A percentile compares a stretch with the other conserved stretches of the same genome.
phyloP scores from a whole-genome alignment of 2,888 invertebrate species.

The Epinotia ramella region DNA sequence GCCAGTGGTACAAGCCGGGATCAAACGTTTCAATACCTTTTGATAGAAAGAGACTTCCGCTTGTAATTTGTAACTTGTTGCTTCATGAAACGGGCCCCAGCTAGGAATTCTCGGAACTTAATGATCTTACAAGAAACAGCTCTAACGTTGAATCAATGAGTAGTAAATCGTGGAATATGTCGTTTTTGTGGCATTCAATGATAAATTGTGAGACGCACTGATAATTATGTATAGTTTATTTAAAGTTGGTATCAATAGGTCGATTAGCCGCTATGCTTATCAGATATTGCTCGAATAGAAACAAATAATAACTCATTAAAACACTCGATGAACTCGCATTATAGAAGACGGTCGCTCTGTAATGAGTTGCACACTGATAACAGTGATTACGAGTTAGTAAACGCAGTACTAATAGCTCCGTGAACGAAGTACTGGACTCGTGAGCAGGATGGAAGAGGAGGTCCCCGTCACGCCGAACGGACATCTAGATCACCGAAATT shows the following conservation, averaged over 20 bases:
- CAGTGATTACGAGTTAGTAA: slow-evolving; percentile 12
- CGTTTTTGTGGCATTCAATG: slow-evolving; percentile 7
- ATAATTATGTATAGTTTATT: slow-evolving; percentile 33
- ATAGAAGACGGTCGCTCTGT: slow-evolving; percentile 31
- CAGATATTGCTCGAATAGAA: slow-evolving; percentile 32
- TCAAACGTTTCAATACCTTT: no score
- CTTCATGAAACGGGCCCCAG: no score
- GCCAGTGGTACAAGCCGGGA: no score
- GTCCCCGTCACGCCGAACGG: slow-evolving; percentile 12
- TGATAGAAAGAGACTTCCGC: no score
- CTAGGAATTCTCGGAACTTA: no score
- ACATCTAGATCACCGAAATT: background rate
- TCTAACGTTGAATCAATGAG: no score
- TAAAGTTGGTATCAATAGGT: slow-evolving; percentile 40
- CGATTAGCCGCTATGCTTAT: slow-evolving; percentile 38
- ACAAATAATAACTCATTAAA: slow-evolving; percentile 29
- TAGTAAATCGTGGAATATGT: no score
- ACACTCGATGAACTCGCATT: slow-evolving; percentile 24
- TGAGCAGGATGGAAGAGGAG: slow-evolving; percentile 25
- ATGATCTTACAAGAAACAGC: no score
- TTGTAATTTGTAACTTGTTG: no score
- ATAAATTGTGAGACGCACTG: slow-evolving; percentile 30
- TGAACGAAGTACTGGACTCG: background rate
- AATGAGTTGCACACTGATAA: background rate
- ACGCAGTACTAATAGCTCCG: background rate